Base-by-base conservation (phyloP, 2,888 invertebrate species). In the Lomographa bimaculata region DNA sequence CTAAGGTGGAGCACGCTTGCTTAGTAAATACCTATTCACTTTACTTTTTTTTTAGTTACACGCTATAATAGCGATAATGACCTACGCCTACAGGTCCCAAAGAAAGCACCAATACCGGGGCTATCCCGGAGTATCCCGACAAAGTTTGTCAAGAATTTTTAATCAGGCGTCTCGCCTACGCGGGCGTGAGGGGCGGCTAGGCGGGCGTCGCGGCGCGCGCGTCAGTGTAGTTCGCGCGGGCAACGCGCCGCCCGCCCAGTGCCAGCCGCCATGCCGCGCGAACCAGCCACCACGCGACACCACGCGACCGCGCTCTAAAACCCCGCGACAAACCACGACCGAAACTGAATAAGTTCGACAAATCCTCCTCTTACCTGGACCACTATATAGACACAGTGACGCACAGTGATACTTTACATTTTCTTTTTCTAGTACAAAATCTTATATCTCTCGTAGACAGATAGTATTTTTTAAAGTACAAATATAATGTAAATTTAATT, bases 281-380 rank as follows among this genome's bases (percentile, higher is more conserved):
- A 59, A 50, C 44, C 50, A 47, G 46, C 64, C 50, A 54, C 49
- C 56, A 46, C 57, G 58, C 63, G 57, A 54, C 52, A 46, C 62
- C 64, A 68, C 63, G 60, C 54, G 50, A 68, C 60, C 71, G 69
- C 72, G 68, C 72, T 72, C 63, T 77, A 64, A 71, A 64, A 67
- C 53, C 72, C 64, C 71, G 71, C 76, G 76, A 77, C 67, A 64
- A 63, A 64, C 64, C 71, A 64, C 71, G 60, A 71, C 71, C 85
- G 76, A 87, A 89, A 85, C 89, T 89, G 89, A 89, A 87, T 87
- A 89, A 89, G 83, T 89, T 87, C 85, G 89, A 89, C 81, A 87
- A 89, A 79, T 89, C 89, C 69, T 81, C 78, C 78, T 89, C 87
- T 60, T 86, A 86, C 81, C 84, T 89, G 86, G 89, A 89, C 89